These are phyloP conservation scores for Orchesella cincta DNA, from an alignment of 1,140 invertebrate species.

Conservation along the genomic window DNA sequence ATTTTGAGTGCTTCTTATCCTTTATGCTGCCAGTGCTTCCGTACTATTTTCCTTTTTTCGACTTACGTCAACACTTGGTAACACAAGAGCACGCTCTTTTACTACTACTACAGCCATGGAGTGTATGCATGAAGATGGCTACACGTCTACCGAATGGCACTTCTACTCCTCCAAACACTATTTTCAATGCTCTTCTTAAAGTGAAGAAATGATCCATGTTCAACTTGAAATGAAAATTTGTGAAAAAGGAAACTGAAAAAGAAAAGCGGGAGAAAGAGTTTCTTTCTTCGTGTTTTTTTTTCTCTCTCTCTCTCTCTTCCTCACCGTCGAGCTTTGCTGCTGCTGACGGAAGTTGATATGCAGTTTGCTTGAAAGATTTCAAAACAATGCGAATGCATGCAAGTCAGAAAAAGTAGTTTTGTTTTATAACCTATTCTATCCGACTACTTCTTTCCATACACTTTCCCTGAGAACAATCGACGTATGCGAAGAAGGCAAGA, in stretches of 20 bases:
- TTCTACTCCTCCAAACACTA: no score
- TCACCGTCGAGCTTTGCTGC: background rate
- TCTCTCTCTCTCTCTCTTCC: background rate
- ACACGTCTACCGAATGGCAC: no score
- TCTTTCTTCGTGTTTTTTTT: background rate
- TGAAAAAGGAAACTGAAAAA: background rate
- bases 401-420: background rate
- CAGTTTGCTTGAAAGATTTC: slow-evolving; percentile 4
- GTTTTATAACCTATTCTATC: no score
- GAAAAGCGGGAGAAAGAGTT: background rate
- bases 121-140: no score
- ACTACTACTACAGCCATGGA: no score
- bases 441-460: no score
- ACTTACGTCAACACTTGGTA: background rate
- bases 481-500: no score
- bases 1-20: background rate
- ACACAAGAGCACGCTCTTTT: no score
- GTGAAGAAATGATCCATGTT: no score
- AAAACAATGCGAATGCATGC: no score
- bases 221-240: background rate
- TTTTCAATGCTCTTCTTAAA: no score
- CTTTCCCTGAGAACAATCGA: no score
- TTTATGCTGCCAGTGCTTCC: background rate
- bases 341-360: background rate
- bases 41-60: background rate